phyloP scores from a whole-genome alignment of 1,140 invertebrate species.

The Leptonema lineaticorne region DNA sequence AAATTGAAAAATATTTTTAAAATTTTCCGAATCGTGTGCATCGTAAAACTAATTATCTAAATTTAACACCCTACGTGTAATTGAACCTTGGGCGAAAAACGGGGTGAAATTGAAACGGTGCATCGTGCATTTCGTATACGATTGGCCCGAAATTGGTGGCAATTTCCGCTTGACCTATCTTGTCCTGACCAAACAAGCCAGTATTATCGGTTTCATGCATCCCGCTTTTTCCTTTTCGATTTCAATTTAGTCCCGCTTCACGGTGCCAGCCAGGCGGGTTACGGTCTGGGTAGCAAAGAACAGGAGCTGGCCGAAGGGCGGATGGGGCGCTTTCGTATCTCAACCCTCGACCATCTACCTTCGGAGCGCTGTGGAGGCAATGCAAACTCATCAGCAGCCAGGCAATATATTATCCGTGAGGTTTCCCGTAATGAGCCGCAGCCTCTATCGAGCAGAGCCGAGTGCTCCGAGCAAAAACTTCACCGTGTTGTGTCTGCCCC shows the following conservation, averaged over 20 bases:
- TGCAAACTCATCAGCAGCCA: constrained; percentile 43
- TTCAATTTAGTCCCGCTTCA: not conserved
- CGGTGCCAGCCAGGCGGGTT: not conserved
- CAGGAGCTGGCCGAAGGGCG: not conserved
- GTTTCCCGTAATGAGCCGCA: constrained; percentile 42
- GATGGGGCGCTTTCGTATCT: not conserved
- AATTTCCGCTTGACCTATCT: not conserved
- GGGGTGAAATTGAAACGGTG: no score
- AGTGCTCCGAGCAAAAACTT: constrained; percentile 38
- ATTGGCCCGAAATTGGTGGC: not conserved
- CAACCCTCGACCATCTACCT: not conserved
- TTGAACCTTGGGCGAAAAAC: no score
- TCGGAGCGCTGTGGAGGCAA: constrained; percentile 17
- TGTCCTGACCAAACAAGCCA: constrained; percentile 4
- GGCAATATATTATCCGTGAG: constrained; percentile 43
- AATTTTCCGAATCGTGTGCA: no score
- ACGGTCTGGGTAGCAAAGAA: no score
- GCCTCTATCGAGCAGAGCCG: constrained; percentile 31
- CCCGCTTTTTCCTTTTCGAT: no score
- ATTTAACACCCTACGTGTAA: no score
- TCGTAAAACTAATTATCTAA: no score
- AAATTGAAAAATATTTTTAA: no score
- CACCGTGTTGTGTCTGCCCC: constrained; percentile 37
- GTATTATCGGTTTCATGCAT: not conserved
- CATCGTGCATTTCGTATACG: not conserved